Evolutionary conservation across 2,888 invertebrate genomes (phyloP), one percentile per base, ranked within the genome.

Genomic region (Blastobasis adustella): DNA sequence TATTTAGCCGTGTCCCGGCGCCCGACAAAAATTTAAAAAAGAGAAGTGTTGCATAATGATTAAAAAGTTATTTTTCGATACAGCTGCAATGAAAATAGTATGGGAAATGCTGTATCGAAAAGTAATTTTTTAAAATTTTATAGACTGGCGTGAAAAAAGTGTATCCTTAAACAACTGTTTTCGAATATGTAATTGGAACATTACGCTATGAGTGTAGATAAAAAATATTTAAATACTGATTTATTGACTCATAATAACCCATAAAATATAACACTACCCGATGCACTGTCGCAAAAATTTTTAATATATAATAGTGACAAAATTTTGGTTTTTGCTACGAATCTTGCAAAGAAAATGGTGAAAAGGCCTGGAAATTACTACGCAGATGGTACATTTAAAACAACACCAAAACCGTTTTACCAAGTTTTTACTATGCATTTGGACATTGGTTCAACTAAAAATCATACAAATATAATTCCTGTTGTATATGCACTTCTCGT

Each of bases 281-380:
- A 50, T 40, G 52, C 49, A 37, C 52, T 54, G 46, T 51, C 38
- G 39, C 51, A 54, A 48, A n/a, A 48, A 39, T 53, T 53, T 53
- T 46, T 55, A 46, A 43, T 53, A 50, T 49, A 46, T 50, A 45
- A 56, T 52, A 52, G 54, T 47, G 47, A 37, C 5, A 8, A 58
- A 47, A 54, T 47, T 45, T 46, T 56, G 36, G 36, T 58, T 48
- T 56, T 58, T 56, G 46, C 54, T 37, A 58, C 52, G 49, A 52
- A 49, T 0, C 23, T 42, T 10, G 50, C 7, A 36, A 49, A 40
- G 45, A 55, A 54, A 52, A 45, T 52, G 10, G 45, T 54, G 38
- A 56, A 51, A 47, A 49, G 45, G 36, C 45, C 45, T 37, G 51
- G 52, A 44, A 44, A 46, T 41, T 55, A 52, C 49, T 58, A 51